Evolutionary conservation across 2,888 invertebrate genomes (phyloP).

Genomic region (Eupithecia tripunctaria): DNA sequence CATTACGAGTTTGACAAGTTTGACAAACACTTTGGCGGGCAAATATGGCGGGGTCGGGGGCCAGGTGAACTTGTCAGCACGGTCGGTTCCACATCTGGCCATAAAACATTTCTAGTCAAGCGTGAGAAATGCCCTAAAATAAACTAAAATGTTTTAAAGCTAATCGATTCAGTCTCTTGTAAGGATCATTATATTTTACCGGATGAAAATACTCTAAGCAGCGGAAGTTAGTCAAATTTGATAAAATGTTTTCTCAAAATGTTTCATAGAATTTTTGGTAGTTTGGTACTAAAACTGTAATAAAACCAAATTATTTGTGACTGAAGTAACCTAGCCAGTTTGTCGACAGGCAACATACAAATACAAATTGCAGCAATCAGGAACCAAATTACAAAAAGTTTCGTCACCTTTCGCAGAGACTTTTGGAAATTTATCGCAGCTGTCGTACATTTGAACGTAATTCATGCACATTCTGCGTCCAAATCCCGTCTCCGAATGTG

Average conservation of each 20-base stretch:
- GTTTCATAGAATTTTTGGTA: too few species aligned
- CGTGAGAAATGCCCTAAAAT: too few species aligned
- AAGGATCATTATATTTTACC: too few species aligned
- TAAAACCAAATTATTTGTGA: background rate
- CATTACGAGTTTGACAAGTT: constrained; percentile 42
- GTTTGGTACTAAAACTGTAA: too few species aligned
- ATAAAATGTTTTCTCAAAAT: too few species aligned
- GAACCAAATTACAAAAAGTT: background rate
- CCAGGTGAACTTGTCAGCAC: background rate
- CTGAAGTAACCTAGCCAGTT: background rate
- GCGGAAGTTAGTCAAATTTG: too few species aligned
- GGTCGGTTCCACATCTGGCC: background rate
- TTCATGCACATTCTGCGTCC: background rate
- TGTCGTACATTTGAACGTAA: constrained; percentile 9
- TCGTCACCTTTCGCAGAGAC: background rate
- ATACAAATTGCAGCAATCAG: background rate
- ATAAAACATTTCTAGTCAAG: too few species aligned
- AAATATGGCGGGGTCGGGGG: background rate
- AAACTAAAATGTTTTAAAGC: too few species aligned
- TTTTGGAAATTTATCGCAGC: background rate
- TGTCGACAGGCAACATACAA: background rate
- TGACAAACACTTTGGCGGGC: constrained; percentile 37
- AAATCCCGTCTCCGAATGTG: constrained; percentile 20
- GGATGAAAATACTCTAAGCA: too few species aligned
- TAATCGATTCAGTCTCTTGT: too few species aligned